Evolutionary conservation across 2,113 vertebrate species (phyloP).

Genomic region (Oophaga pumilio): DNA sequence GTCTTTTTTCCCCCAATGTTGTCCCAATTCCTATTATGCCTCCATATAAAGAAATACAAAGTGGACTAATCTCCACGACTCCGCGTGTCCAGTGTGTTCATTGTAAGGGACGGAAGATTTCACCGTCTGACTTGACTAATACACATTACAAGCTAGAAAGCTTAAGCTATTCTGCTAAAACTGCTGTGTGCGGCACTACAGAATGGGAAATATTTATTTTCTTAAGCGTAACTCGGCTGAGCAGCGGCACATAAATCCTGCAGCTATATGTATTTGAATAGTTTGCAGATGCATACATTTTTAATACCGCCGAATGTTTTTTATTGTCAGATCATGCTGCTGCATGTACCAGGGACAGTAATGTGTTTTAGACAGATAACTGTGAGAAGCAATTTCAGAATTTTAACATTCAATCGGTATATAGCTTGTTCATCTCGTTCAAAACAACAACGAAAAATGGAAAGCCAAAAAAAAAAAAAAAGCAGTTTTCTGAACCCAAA

Average conservation of each 20-base stretch:
- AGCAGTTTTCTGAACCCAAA: conserved; percentile 15
- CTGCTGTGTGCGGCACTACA: conserved; percentile 54
- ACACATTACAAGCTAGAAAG: conserved; percentile 55
- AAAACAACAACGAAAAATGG: conserved; percentile 36
- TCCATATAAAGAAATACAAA: conserved; percentile 23
- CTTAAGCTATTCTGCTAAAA: conserved; percentile 51
- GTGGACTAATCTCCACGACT: conserved; percentile 8
- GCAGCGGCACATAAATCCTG: conserved; percentile 55
- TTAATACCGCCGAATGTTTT: conserved; percentile 51
- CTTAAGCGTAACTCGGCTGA: conserved; percentile 43
- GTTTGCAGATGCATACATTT: conserved; percentile 57
- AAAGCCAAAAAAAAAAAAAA: conserved; percentile 28
- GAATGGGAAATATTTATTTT: conserved; percentile 57
- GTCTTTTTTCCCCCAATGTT: background rate
- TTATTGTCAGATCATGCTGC: conserved; percentile 58
- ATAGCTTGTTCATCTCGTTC: conserved; percentile 45
- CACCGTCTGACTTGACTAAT: conserved; percentile 48
- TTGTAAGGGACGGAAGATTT: conserved; percentile 43
- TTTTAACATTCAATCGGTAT: conserved; percentile 51
- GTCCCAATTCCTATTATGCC: background rate
- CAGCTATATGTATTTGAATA: conserved; percentile 58
- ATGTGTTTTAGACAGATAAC: conserved; percentile 60
- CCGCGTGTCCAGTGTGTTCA: conserved; percentile 5
- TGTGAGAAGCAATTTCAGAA: conserved; percentile 56
- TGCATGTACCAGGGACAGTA: conserved; percentile 53